Base-by-base conservation (phyloP, 2,888 invertebrate genomes). In the Spodoptera littoralis region DNA sequence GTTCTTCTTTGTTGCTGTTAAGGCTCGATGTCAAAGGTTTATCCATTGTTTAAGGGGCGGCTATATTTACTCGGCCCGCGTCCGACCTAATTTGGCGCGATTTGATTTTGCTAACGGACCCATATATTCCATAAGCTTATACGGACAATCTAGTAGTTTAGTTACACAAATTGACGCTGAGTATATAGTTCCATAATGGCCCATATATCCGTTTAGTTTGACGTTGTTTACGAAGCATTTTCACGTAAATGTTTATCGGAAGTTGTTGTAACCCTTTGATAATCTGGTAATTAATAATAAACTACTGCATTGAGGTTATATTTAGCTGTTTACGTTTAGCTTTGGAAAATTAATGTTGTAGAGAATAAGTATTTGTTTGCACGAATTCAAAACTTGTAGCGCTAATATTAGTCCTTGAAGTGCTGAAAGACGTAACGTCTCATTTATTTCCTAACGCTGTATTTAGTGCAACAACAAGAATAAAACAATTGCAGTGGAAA, bases 11-110 rank as follows among this genome's bases (percentile, higher is more conserved):
- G 77, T 64, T 67, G 66, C 67, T 61, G 68, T 68, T 71, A 79
- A 71, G 79, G 76, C 65, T 71, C 50, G 53, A 64, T 67, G 60
- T 67, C 62, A 71, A 73, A 74, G 71, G 71, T 82, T 77, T 73
- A 74, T 78, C 73, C 77, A 79, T 77, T 80, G 80, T 79, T 81
- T 82, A 80, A 79, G 83, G 86, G 88, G 86, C 83, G 83, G 84
- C 77, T 84, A 65, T 88, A 85, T 88, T 88, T 86, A 80, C 81
- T 80, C 77, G 82, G 78, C 79, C 59, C 68, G 83, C 75, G 80
- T 77, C 55, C 70, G 82, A 75, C 83, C 84, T 85, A 84, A 88
- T 85, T 88, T 85, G 84, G 81, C 56, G 78, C 44, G 81, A 77
- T 81, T 81, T 81, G 82, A 81, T 84, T 84, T 79, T 72, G 84